Evolutionary conservation across 2,888 invertebrate genomes (phyloP).

Genomic region (Chloroclysta siterata): DNA sequence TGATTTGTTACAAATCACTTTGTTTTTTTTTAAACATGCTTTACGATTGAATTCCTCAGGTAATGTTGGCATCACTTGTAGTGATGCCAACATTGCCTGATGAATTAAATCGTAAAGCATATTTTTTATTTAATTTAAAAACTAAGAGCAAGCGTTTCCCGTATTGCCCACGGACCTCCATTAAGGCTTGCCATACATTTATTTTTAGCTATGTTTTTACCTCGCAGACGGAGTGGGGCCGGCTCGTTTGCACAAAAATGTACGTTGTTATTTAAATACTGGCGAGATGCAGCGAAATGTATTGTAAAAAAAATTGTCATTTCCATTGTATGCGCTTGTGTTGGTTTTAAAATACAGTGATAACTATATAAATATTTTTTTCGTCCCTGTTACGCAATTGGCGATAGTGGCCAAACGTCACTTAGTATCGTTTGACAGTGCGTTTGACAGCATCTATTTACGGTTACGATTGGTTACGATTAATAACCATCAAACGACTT

Average conservation of each 20-base stretch:
- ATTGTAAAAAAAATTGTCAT: conserved; percentile 20
- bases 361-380: no score
- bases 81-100: no score
- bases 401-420: no score
- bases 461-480: no score
- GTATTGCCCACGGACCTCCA: conserved; percentile 47
- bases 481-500: no score
- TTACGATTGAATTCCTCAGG: no score
- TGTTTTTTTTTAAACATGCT: no score
- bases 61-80: no score
- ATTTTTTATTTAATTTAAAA: neutral
- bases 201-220: conserved; percentile 62
- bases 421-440: no score
- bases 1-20: no score
- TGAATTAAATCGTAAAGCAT: neutral
- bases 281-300: conserved; percentile 17
- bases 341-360: neutral
- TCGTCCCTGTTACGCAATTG: no score
- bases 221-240: conserved; percentile 60
- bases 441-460: no score
- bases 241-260: conserved; percentile 43
- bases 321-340: conserved; percentile 14
- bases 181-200: conserved; percentile 55
- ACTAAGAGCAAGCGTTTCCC: conserved; percentile 6
- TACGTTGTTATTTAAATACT: conserved; percentile 39